Percentiles rank a stretch among this genome's conserved stretches.
Conservation (phyloP, 2,888 invertebrate genomes). For the Macaria notata region DNA sequence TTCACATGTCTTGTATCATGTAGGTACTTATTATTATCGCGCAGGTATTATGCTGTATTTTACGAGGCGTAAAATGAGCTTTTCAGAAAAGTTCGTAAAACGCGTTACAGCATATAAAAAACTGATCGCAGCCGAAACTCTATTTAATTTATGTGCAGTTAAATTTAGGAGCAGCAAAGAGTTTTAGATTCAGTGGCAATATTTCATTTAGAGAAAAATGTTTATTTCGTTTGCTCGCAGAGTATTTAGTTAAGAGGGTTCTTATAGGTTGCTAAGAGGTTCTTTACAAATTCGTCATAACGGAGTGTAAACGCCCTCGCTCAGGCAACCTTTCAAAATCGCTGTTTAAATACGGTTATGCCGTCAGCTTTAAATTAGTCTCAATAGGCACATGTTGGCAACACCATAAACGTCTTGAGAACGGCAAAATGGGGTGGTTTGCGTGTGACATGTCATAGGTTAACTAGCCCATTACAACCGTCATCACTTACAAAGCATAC, state of each 20-base stretch:
- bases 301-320: slow-evolving; percentile 1
- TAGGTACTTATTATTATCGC: slow-evolving; percentile 49
- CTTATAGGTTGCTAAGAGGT: neutral
- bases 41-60: slow-evolving; percentile 61
- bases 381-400: slow-evolving; percentile 19
- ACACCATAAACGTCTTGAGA: slow-evolving; percentile 25
- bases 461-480: slow-evolving; percentile 59
- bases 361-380: slow-evolving; percentile 20
- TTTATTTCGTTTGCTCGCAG: too few relatives aligned
- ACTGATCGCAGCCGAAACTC: slow-evolving; percentile 15
- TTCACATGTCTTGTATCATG: slow-evolving; percentile 54
- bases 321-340: slow-evolving; percentile 17
- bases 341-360: slow-evolving; percentile 5
- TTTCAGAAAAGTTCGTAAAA: slow-evolving; percentile 40
- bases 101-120: slow-evolving; percentile 23
- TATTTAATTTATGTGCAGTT: slow-evolving; percentile 12
- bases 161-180: slow-evolving; percentile 3
- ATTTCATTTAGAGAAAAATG: too few relatives aligned
- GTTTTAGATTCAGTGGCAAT: too few relatives aligned
- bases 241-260: neutral
- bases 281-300: slow-evolving; percentile 1
- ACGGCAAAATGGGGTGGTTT: slow-evolving; percentile 29
- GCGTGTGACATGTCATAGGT: slow-evolving; percentile 52
- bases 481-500: slow-evolving; percentile 35
- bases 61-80: slow-evolving; percentile 62